Percentiles rank a stretch among this genome's conserved stretches.
These are phyloP conservation scores for Pedicia rivosa DNA, from an alignment of 2,888 invertebrate genomes.

Conservation along the genomic window DNA sequence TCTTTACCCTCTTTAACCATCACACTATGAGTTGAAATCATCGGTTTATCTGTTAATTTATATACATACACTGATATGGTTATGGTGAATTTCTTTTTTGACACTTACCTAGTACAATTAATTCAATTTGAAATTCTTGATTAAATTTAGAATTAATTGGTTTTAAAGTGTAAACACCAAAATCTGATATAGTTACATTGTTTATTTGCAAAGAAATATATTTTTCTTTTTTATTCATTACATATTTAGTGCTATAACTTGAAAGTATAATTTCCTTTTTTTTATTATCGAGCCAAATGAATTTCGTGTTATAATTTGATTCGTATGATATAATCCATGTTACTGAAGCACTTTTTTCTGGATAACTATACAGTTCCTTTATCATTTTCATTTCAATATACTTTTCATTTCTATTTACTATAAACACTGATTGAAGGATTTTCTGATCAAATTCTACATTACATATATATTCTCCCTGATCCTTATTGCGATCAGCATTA, in stretches of 20 bases:
- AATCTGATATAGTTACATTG: constrained; percentile 34
- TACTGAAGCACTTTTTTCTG: constrained; percentile 24
- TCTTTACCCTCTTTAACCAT: constrained; percentile 29
- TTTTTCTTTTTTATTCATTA: no score
- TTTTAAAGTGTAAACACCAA: constrained; percentile 40
- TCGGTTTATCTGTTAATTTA: constrained; percentile 32
- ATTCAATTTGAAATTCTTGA: constrained; percentile 31
- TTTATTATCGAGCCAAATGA: no score
- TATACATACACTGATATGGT: neutral
- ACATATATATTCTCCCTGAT: constrained; percentile 23
- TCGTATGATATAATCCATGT: constrained; percentile 35
- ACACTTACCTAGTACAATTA: constrained; percentile 35
- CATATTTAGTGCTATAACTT: no score
- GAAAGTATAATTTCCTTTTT: no score
- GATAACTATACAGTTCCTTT: constrained; percentile 18
- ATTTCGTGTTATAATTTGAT: no score
- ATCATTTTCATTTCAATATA: constrained; percentile 25
- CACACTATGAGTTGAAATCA: constrained; percentile 25
- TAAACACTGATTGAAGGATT: constrained; percentile 8
- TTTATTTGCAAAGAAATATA: constrained; percentile 32
- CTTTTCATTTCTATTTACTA: constrained; percentile 19
- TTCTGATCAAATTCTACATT: constrained; percentile 14
- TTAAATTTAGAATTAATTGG: constrained; percentile 33
- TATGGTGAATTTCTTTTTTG: neutral
- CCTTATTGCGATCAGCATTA: constrained; percentile 17